Evolutionary conservation across 2,113 vertebrate genomes (phyloP), one percentile per base, ranked within the genome.

Genomic region (Cisticola juncidis): DNA sequence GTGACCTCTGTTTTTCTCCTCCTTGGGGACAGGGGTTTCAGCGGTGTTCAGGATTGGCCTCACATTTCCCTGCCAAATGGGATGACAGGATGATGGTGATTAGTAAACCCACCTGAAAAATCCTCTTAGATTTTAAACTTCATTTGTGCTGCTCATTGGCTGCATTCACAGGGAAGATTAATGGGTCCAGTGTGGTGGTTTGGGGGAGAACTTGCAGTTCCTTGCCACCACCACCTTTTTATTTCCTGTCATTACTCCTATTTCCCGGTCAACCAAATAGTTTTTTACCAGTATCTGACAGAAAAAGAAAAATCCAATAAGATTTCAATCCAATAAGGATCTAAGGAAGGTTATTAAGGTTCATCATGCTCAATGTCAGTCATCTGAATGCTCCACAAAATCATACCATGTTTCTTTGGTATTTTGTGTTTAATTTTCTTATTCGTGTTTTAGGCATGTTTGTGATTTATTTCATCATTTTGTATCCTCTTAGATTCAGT

Each of bases 41-140:
- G 35, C 0, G 0, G 9, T 70, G 19, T 12, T 94, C 71, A 45
- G 68, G 44, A 25, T 2, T 94, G 82, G 56, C 82, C 72, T 95
- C 64, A 36, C 0, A 0, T 70, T 69, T 71, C 81, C 68, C 31
- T 60, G 35, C 21, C 6, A 11, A 58, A 66, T 0, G 3, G 64
- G 73, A 56, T 38, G 66, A 65, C 0, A 3, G 74, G 66, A 57
- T 69, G 66, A 62, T 45, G 50, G 65, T 20, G 71, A 81, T 90
- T 74, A 83, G 68, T 28, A 88, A 90, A 95, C 21, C 20, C 80
- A 86, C 68, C 90, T 94, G 82, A 88, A 86, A 93, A 96, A 96
- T 86, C 90, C 56, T 61, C 80, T 78, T 93, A 84, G 44, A 79
- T 38, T 68, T 61, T 86, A 74, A 86, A 72, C 80, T 90, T 95